These are phyloP conservation scores for Scaptomyza pallida DNA, from an alignment of 1,140 invertebrate species.

Conservation along the genomic window DNA sequence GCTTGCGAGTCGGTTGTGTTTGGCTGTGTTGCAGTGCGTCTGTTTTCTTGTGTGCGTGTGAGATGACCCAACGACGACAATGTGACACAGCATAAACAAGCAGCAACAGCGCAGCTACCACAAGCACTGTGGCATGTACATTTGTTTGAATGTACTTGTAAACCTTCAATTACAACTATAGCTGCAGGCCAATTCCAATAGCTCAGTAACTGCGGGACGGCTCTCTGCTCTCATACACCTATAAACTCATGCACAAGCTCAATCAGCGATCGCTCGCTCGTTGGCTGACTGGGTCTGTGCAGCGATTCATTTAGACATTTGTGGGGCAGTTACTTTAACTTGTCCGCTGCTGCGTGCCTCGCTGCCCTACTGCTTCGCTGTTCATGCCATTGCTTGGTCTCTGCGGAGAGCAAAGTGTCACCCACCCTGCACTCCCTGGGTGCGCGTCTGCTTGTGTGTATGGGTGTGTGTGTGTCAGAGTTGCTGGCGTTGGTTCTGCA, in stretches of 20 bases:
- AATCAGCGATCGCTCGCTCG: constrained; percentile 28
- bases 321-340: constrained; percentile 75
- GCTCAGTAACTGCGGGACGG: neutral
- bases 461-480: neutral
- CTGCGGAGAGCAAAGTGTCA: constrained; percentile 66
- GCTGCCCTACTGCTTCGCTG: constrained; percentile 15
- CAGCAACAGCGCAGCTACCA: constrained; percentile 56
- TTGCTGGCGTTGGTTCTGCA: constrained; percentile 34
- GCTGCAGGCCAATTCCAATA: constrained; percentile 48
- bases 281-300: constrained; percentile 37
- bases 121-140: constrained; percentile 27
- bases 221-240: constrained; percentile 16
- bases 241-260: constrained; percentile 8
- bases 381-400: constrained; percentile 12
- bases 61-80: constrained; percentile 77
- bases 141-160: neutral
- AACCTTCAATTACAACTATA: constrained; percentile 30
- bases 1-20: neutral
- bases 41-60: constrained; percentile 20
- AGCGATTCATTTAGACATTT: constrained; percentile 63
- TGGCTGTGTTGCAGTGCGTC: neutral
- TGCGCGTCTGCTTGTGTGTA: neutral
- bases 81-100: constrained; percentile 66
- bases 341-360: constrained; percentile 66
- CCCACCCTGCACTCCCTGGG: constrained; percentile 54